These are phyloP conservation scores for Sebastes glaucus DNA, from an alignment of 2,797 vertebrate species.

Conservation along the genomic window DNA sequence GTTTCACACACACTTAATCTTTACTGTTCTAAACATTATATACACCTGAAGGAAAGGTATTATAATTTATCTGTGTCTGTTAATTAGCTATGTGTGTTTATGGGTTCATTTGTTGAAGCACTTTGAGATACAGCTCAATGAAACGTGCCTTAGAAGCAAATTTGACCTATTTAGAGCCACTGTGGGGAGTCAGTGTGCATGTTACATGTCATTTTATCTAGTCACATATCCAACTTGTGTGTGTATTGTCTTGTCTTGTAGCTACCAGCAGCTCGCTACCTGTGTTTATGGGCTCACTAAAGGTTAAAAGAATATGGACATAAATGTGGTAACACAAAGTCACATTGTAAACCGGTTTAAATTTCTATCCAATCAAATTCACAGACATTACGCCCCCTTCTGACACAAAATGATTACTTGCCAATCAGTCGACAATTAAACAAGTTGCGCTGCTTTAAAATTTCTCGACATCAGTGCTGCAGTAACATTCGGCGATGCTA, in stretches of 20 bases:
- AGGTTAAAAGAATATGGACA: no score
- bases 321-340: no score
- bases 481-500: no score
- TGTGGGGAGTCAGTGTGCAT: neutral
- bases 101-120: neutral
- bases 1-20: neutral
- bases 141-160: neutral
- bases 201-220: neutral
- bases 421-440: no score
- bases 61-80: neutral
- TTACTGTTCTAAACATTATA: neutral
- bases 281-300: no score
- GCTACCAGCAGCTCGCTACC: no score
- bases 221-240: neutral
- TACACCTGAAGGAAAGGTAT: neutral
- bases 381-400: no score
- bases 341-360: no score
- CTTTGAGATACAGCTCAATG: neutral
- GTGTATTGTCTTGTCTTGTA: neutral
- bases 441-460: no score
- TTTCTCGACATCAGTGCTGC: no score
- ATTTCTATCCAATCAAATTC: no score
- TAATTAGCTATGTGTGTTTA: neutral
- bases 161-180: neutral
- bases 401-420: no score